Conservation (phyloP, 1,140 invertebrate genomes). For the Caenorhabditis brenneri region DNA sequence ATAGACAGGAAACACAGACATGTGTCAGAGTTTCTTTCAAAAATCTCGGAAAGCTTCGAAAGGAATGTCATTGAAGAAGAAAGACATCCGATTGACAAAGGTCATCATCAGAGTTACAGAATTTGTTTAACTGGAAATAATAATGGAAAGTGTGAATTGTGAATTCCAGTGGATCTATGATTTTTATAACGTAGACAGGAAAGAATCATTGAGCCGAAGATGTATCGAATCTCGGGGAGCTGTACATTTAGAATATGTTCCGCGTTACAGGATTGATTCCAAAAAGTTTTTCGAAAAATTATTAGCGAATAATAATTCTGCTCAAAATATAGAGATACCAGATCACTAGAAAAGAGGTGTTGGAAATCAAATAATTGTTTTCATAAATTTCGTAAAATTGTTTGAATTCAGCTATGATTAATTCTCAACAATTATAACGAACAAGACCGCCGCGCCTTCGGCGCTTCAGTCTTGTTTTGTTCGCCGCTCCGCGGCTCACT, state of each 20-base stretch:
- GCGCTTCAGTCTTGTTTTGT: no score
- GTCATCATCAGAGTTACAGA: conserved; percentile 21
- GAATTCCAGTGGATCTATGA: not conserved
- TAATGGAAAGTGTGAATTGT: not conserved
- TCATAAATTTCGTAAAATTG: no score
- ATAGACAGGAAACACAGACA: not conserved
- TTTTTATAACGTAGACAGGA: not conserved
- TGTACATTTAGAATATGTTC: not conserved
- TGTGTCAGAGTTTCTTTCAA: conserved; percentile 36
- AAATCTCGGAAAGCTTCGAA: conserved; percentile 1
- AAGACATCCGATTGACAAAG: not conserved
- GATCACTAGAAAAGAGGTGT: no score
- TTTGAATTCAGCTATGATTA: no score
- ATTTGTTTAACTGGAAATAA: conserved; percentile 3
- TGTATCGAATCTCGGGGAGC: not conserved
- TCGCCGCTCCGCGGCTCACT: no score
- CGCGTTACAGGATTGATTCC: no score
- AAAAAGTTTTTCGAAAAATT: no score
- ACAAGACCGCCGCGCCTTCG: no score
- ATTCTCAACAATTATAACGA: no score
- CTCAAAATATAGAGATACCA: no score
- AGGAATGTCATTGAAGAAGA: not conserved
- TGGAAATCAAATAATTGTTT: no score
- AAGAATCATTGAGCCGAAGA: not conserved
- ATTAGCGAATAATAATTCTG: no score